Evolutionary conservation across 2,888 invertebrate species (phyloP).

Genomic region (Apoda limacodes): DNA sequence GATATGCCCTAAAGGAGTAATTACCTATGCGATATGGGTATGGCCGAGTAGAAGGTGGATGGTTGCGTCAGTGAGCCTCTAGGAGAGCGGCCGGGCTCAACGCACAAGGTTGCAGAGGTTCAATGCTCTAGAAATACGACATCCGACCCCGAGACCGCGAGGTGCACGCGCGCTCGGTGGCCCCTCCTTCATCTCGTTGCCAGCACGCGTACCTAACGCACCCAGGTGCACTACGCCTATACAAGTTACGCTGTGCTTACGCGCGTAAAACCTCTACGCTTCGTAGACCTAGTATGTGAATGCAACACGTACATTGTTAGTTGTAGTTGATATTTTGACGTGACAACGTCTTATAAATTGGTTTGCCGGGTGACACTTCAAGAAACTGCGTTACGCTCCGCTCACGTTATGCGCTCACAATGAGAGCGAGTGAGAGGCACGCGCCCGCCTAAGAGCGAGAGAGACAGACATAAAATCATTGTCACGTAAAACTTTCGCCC

Average conservation of each 20-base stretch:
- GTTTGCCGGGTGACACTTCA: too few species aligned
- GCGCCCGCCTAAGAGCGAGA: too few species aligned
- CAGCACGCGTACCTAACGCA: constrained; percentile 22
- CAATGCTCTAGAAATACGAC: constrained; percentile 69
- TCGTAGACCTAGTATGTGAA: constrained; percentile 18
- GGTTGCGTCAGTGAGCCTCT: constrained; percentile 62
- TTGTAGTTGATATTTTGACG: too few species aligned
- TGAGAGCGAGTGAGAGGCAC: too few species aligned
- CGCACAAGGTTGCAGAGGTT: constrained; percentile 68
- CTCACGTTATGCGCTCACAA: too few species aligned
- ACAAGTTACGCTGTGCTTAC: constrained; percentile 5
- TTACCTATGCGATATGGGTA: constrained; percentile 54
- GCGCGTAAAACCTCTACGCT: constrained; percentile 23
- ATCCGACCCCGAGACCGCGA: constrained; percentile 57
- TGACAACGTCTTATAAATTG: too few species aligned
- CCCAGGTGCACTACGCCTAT: constrained; percentile 18
- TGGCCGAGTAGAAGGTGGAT: constrained; percentile 59
- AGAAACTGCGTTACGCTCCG: too few species aligned
- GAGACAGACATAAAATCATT: too few species aligned
- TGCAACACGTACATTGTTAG: background rate
- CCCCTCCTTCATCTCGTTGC: constrained; percentile 16
- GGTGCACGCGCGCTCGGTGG: constrained; percentile 32
- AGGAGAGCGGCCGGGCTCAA: constrained; percentile 65
- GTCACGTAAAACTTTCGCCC: too few species aligned
- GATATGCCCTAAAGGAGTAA: constrained; percentile 65